Base-by-base conservation (phyloP, 2,113 vertebrate genomes). In the Podilymbus podiceps region DNA sequence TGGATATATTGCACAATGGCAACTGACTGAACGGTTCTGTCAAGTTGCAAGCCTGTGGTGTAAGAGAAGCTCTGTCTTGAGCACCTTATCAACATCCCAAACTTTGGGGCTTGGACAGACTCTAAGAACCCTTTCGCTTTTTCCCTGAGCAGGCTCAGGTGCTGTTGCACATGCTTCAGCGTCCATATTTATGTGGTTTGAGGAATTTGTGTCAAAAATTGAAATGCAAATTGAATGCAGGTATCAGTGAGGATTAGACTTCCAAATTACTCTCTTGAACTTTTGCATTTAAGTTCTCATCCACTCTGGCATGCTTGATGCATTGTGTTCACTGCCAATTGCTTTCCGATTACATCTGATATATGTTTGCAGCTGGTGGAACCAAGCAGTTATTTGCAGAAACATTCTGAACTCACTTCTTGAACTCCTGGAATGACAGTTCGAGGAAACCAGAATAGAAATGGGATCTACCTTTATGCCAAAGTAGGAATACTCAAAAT, bases 71-170 rank as follows among this genome's bases (percentile, higher is more conserved):
- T 8, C 24, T 60, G 33, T 22, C 46, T 35, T 68, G 49, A 73
- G 74, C 30, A 23, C 21, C 1, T 0, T 20, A 38, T 9, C 27
- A 53, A 27, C n/a, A 47, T 42, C 55, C 49, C 0, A 0, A 35
- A 22, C n/a, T 46, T 13, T 49, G 46, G 31, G 50, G 69, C 49
- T 18, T 7, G 21, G 60, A 27, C 44, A 73, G 31, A 28, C 50
- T 22, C 30, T 60, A 71, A 73, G 44, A 73, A 46, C 2, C 8
- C 17, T 69, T 90, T 60, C 0, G 3, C 15, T 71, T 91, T 53
- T 28, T 47, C 17, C 35, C 60, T 71, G 56, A 63, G 60, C 30
- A 56, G 27, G 30, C 27, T 64, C 40, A 64, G 77, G 20, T 85
- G 44, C n/a, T 68, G 20, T 38, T 92, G 10, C 33, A 80, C 0